Conservation (phyloP, 2,113 vertebrate species). For the Mus musculus region GRCm39 chr10:122586501-122587000, state of each 20-base stretch:
- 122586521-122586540: not conserved
- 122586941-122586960: not conserved
- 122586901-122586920: not conserved
- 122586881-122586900: conserved; percentile 26
- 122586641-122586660: not conserved
- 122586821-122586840: not conserved
- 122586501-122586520: not conserved
- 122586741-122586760: not conserved
- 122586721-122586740: not conserved
- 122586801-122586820: not conserved
- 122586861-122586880: conserved; percentile 6
- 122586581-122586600: not conserved
- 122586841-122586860: not conserved
- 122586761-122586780: not conserved
- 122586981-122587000: not conserved
- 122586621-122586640: not conserved
- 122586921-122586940: not conserved
- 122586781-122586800: not conserved
- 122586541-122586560: not conserved
- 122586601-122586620: not conserved
- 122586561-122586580: conserved; percentile 5
- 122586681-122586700: not conserved
- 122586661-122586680: not conserved
- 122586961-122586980: not conserved
- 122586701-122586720: not conserved